Base-by-base conservation (phyloP, 2,113 vertebrate genomes). In the Gambusia holbrooki region DNA sequence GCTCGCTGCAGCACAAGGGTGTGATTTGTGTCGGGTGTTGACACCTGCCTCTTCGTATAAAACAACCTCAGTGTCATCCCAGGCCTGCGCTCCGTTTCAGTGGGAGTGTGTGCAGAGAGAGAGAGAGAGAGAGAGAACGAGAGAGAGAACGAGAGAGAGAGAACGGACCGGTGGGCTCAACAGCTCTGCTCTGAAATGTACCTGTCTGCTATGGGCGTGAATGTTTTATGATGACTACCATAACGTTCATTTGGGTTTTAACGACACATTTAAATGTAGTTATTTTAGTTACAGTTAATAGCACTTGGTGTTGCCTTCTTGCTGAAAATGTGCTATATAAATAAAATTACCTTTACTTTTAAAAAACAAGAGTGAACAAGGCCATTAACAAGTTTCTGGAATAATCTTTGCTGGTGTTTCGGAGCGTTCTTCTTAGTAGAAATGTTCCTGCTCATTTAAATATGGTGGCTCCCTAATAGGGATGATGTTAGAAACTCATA, bases 41-140 rank as follows among this genome's bases (percentile, higher is more conserved):
- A 87, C 91, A 92, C 88, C 89, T 93, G 90, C 91, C 83, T 78
- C 79, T 71, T 72, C 69, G 84, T 51, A 89, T 89, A 74, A 93
- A 90, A 88, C 74, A 85, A 82, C 84, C 79, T 80, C 90, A 85
- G 81, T 91, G 84, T 88, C 83, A 86, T 73, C 73, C 29, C 65
- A 27, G 60, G 78, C 74, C 22, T 45, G 28, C 54, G 32, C 58
- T 68, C n/a, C 45, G 60, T 66, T 35, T 9, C 54, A 12, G 62
- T 61, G 40, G 29, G 66, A 48, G 25, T 61, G 66, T 62, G 45
- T 64, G 58, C n/a, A 5, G 33, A 62, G 33, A 25, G 22, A 25
- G 22, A 25, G 22, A 9, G 22, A 22, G 5, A 54, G 7, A 29
- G 42, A 58, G 63, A 42, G n/a, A n/a, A n/a, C n/a, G n/a, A 42